Percentiles rank a stretch among this genome's conserved stretches.
Conservation (phyloP, 2,888 invertebrate genomes). For the Erebia aethiops region DNA sequence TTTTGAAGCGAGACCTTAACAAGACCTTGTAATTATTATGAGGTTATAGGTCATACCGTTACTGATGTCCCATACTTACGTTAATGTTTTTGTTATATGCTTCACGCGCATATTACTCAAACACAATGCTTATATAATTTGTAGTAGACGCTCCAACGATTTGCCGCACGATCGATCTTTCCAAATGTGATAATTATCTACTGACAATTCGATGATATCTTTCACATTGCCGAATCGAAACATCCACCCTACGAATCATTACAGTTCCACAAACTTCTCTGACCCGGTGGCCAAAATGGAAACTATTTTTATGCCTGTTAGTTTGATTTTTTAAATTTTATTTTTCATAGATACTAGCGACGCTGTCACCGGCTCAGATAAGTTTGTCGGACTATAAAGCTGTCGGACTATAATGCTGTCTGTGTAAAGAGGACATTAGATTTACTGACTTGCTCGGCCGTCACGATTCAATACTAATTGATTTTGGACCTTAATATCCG, state of each 20-base stretch:
- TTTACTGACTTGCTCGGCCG: no score
- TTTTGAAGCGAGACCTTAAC: neutral
- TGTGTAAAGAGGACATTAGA: no score
- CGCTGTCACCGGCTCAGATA: no score
- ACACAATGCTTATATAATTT: constrained; percentile 54
- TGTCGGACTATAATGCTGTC: no score
- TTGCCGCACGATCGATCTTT: constrained; percentile 39
- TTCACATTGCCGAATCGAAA: constrained; percentile 59
- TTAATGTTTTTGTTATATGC: constrained; percentile 46
- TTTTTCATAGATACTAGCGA: no score
- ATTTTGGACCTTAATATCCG: no score
- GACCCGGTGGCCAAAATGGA: no score
- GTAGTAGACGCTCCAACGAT: constrained; percentile 16
- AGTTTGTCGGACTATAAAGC: no score
- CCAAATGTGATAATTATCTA: constrained; percentile 43
- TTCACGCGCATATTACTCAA: constrained; percentile 53
- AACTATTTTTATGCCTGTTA: no score
- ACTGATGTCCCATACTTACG: constrained; percentile 29
- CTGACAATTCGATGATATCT: constrained; percentile 45
- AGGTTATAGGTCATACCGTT: neutral
- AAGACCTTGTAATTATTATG: neutral
- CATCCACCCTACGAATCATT: constrained; percentile 47
- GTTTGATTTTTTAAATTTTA: no score
- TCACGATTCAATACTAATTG: no score
- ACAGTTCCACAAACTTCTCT: no score